A percentile compares a stretch with the other conserved stretches of the same genome.
phyloP scores from a whole-genome alignment of 1,140 invertebrate genomes.

The Drosophila fuyamai region DNA sequence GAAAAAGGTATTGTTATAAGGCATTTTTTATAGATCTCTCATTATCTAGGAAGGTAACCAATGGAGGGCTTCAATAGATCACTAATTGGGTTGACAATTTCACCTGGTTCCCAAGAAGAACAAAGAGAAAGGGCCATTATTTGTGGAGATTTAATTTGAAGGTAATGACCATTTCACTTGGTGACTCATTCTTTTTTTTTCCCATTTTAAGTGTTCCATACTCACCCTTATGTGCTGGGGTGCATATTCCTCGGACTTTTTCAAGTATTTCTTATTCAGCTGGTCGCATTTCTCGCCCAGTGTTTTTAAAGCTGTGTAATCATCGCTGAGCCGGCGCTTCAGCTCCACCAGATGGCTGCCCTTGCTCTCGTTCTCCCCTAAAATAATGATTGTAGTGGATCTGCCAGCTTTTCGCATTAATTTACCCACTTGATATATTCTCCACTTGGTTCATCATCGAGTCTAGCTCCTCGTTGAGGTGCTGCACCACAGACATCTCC shows the following conservation, averaged over 20 bases:
- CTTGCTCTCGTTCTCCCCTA: conserved; percentile 89
- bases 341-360: conserved; percentile 88
- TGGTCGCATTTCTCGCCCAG: conserved; percentile 90
- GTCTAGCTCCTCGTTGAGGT: conserved; percentile 89
- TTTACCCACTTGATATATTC: conserved; percentile 87
- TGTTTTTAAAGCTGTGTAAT: conserved; percentile 88
- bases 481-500: conserved; percentile 88
- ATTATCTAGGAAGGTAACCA: too few species aligned
- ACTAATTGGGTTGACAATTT: too few species aligned
- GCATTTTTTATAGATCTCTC: too few species aligned
- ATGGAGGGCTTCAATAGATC: too few species aligned
- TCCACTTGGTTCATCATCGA: conserved; percentile 90
- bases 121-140: too few species aligned
- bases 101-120: too few species aligned
- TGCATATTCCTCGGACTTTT: conserved; percentile 89
- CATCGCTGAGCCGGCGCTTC: conserved; percentile 87
- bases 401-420: too few species aligned
- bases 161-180: too few species aligned
- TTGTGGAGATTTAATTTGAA: too few species aligned
- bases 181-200: too few species aligned
- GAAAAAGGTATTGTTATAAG: too few species aligned
- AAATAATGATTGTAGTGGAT: conserved; percentile 12
- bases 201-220: background rate
- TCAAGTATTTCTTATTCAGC: conserved; percentile 89
- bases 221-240: conserved; percentile 90